Conservation (phyloP, 2,113 vertebrate species). For the Leptosomus discolor region DNA sequence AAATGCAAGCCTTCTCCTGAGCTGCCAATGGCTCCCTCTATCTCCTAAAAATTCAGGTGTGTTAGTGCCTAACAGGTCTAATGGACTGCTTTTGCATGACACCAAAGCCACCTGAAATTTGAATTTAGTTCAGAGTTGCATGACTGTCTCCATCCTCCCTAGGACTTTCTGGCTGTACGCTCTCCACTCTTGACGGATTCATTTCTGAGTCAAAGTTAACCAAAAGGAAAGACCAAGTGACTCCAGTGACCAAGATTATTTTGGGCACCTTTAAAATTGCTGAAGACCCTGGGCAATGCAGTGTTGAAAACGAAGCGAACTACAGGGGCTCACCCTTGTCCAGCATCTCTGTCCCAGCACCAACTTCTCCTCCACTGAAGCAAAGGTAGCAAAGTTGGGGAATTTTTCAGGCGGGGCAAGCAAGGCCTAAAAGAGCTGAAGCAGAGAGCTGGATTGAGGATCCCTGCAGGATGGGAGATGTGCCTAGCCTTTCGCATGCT, state of each 20-base stretch:
- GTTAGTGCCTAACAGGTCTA: neutral
- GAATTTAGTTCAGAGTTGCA: neutral
- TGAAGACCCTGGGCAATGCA: neutral
- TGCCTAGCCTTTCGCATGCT: neutral
- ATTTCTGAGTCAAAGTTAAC: neutral
- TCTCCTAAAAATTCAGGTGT: neutral
- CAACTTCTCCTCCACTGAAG: neutral
- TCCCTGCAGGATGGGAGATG: neutral
- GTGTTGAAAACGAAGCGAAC: neutral
- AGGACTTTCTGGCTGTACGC: neutral
- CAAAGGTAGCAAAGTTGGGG: neutral
- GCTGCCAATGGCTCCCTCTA: neutral
- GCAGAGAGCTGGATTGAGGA: neutral
- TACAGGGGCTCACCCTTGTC: neutral
- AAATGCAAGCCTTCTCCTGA: neutral
- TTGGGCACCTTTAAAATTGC: neutral
- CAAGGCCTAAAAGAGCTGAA: neutral
- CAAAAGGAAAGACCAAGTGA: neutral
- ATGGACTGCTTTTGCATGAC: neutral
- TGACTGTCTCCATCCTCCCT: neutral
- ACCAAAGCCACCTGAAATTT: neutral
- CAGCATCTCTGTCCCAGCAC: neutral
- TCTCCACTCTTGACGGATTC: neutral
- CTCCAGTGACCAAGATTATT: neutral
- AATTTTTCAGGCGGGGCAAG: neutral